A percentile compares a stretch with the other conserved stretches of the same genome.
Evolutionary conservation across 1,140 invertebrate genomes (phyloP).

Genomic region (Ephestia elutella): DNA sequence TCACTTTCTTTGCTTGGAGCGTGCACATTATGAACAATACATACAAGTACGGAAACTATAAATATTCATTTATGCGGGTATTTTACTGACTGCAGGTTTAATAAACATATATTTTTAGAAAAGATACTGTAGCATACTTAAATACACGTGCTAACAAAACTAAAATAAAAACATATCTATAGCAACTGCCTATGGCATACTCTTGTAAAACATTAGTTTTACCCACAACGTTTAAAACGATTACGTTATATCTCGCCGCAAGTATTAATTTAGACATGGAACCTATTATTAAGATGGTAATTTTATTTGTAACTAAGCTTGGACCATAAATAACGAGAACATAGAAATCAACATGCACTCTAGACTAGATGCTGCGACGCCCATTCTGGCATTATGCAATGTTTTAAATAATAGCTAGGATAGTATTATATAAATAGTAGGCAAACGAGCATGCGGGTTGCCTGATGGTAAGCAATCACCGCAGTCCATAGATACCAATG

Average conservation of each 20-base stretch:
- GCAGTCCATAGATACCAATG: too few relatives aligned
- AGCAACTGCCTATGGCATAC: too few relatives aligned
- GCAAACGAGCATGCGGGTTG: too few relatives aligned
- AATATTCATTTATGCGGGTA: not conserved
- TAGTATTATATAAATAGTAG: too few relatives aligned
- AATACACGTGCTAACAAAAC: too few relatives aligned
- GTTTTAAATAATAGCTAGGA: too few relatives aligned
- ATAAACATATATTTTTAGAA: not conserved
- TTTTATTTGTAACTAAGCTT: not conserved
- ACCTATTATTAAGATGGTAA: not conserved
- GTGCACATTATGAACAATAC: not conserved
- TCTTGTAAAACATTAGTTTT: not conserved
- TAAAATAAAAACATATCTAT: too few relatives aligned
- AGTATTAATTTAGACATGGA: conserved; percentile 9
- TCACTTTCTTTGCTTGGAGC: not conserved
- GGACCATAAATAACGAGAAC: not conserved
- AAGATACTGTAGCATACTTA: too few relatives aligned
- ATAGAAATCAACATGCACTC: not conserved
- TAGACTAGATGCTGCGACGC: too few relatives aligned
- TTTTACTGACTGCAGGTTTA: not conserved
- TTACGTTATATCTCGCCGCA: not conserved
- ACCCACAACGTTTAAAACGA: not conserved
- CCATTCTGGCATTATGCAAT: too few relatives aligned
- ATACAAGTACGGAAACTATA: not conserved
- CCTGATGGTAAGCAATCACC: too few relatives aligned